Base-by-base conservation (phyloP, 2,113 vertebrate species). In the Chloebia gouldiae region DNA sequence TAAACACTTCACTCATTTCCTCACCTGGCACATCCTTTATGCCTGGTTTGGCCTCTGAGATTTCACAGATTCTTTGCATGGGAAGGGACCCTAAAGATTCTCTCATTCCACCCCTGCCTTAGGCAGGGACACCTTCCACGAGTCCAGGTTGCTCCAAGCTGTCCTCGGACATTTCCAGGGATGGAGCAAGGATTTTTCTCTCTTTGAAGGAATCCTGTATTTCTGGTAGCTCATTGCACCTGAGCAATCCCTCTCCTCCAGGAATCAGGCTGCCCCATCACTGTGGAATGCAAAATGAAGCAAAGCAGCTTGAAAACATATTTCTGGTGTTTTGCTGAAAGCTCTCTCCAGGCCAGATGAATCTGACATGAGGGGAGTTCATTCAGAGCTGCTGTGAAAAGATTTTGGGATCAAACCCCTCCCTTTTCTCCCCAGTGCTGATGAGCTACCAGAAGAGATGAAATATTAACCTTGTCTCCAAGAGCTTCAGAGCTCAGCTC, bases 1-100 rank as follows among this genome's bases (percentile, higher is more conserved):
- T 13, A 4, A 59, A 73, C 1, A 1, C 13, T 60, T 60, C 5
- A 0, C 0, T 2, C 0, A 7, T n/a, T 30, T 10, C 11, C 4
- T 30, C 10, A 1, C 5, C 31, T 51, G 24, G 3, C 18, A 7
- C 3, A 3, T 47, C 53, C 24, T 73, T 37, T 24, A 4, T 6
- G 44, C 42, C 61, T 71, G 65, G 25, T 27, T 57, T 49, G 23
- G 30, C 21, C 25, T 25, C 28, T 1, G 79, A 5, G 47, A 0
- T 68, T 25, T 22, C 47, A n/a, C 6, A 7, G 15, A 4, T 39
- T 33, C 13, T 24, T 17, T 45, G 53, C 61, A 39, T 53, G 40
- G 39, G 61, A 30, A 40, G 20, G 39, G 53, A 53, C 9, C 20
- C 28, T 25, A 22, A 68, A 49, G 20, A 47, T 33, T 37, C n/a